Percentiles rank a stretch among this genome's conserved stretches.
Evolutionary conservation across 2,113 vertebrate genomes (phyloP).

Genomic region (Rhinopomastus cyanomelas): DNA sequence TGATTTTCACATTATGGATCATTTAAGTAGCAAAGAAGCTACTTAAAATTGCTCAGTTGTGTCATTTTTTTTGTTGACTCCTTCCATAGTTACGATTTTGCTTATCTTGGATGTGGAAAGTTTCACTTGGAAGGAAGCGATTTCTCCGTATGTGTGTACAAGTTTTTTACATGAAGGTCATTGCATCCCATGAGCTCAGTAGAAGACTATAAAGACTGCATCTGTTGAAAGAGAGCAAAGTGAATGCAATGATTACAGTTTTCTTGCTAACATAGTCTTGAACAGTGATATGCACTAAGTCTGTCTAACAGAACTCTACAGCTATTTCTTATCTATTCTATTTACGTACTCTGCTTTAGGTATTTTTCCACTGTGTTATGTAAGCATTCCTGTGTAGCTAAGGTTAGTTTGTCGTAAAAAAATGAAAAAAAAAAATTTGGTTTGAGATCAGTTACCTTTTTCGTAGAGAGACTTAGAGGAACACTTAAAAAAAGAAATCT

Average conservation of each 20-base stretch:
- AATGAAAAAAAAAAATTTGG: background rate
- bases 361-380: background rate
- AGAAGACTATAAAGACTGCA: background rate
- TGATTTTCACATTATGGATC: background rate
- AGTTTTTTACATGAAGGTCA: slow-evolving; percentile 9
- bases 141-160: slow-evolving; percentile 23
- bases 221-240: slow-evolving; percentile 1
- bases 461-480: background rate
- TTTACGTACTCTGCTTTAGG: background rate
- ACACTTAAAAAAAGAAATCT: background rate
- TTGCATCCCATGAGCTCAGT: slow-evolving; percentile 32
- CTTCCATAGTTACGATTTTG: background rate
- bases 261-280: background rate
- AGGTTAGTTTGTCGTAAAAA: background rate
- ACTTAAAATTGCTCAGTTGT: background rate
- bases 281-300: background rate
- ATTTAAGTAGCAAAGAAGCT: background rate
- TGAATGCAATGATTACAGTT: background rate
- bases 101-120: background rate
- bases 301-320: background rate
- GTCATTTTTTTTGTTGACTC: background rate
- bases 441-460: background rate
- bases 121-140: too few species aligned
- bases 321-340: background rate
- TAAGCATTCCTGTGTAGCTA: background rate